Conservation (phyloP, 2,113 vertebrate genomes). For the Recurvirostra avosetta region DNA sequence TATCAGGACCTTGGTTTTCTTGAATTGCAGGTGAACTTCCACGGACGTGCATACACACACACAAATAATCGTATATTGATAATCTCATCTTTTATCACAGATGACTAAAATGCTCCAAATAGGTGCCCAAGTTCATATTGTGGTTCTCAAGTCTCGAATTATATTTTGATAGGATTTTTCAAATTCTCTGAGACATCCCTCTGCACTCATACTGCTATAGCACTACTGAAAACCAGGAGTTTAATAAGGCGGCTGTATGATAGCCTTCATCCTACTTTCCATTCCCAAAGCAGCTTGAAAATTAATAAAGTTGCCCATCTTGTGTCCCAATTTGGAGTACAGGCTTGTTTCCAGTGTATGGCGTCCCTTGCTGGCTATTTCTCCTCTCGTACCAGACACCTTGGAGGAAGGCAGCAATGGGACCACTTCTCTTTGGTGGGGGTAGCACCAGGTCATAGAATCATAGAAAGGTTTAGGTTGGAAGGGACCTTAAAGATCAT, state of each 20-base stretch:
- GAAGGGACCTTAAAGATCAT: neutral
- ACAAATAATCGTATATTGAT: accelerated
- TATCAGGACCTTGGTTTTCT: neutral
- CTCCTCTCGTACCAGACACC: neutral
- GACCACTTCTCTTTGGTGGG: neutral
- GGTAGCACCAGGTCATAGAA: neutral
- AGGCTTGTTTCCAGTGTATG: too few relatives aligned
- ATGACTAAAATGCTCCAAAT: too few relatives aligned
- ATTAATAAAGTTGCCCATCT: neutral
- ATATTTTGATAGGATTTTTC: neutral
- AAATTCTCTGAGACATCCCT: neutral
- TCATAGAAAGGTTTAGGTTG: neutral
- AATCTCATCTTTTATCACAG: neutral
- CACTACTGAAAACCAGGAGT: neutral
- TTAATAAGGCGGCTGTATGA: accelerated
- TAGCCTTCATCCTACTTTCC: too few relatives aligned
- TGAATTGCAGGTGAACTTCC: neutral
- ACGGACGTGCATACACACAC: accelerated
- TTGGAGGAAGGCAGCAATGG: neutral
- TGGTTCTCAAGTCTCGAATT: neutral
- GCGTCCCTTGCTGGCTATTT: neutral
- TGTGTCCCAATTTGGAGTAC: accelerated
- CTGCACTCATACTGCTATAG: neutral
- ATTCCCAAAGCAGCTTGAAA: neutral
- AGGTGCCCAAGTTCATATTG: accelerated